Base-by-base conservation (phyloP, 2,797 vertebrate species). In the Triplophysa bombifrons region DNA sequence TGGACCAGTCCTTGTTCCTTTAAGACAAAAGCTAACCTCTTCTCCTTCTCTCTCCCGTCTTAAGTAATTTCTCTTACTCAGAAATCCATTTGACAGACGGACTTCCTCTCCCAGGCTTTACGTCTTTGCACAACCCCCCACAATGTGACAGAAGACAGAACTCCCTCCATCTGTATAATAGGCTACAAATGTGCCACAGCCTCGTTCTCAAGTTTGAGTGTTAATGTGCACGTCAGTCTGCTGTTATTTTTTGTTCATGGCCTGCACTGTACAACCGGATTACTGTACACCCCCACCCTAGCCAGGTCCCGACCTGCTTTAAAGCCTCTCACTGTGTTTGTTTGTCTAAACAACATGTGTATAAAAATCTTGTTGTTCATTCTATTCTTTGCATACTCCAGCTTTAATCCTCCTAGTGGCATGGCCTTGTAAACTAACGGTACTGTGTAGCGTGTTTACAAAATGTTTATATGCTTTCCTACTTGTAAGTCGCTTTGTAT, bases 131-230 rank as follows among this genome's bases (percentile, higher is more conserved):
- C 51, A 68, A 19, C 51, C 30, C 63, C 73, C 65, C 66, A 10
- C 14, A 20, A 44, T 25, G 56, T 71, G 76, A 63, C 19, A 41
- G 56, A 78, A 78, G 76, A 51, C 66, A 78, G 76, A 67, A 68
- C 85, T 82, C 53, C 83, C 66, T 70, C 89, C 91, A 90, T 93
- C 90, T 92, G 90, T 90, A 87, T 82, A 76, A 86, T 74, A 86
- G 79, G 78, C 87, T 87, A 86, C 55, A 81, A 68, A 84, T 84
- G 80, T 86, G 85, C 56, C 81, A 86, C 80, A 71, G 66, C 60
- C 76, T 68, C 12, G 8, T 6, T 25, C 56, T 60, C 10, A 3
- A 30, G 30, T 4, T 17, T 63, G 34, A 64, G 34, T 72, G 69
- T 53, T 65, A 55, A 61, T 19, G 66, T 72, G 72, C 12, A 46